phyloP scores from a whole-genome alignment of 2,888 invertebrate genomes.

The Rosalia funebris region DNA sequence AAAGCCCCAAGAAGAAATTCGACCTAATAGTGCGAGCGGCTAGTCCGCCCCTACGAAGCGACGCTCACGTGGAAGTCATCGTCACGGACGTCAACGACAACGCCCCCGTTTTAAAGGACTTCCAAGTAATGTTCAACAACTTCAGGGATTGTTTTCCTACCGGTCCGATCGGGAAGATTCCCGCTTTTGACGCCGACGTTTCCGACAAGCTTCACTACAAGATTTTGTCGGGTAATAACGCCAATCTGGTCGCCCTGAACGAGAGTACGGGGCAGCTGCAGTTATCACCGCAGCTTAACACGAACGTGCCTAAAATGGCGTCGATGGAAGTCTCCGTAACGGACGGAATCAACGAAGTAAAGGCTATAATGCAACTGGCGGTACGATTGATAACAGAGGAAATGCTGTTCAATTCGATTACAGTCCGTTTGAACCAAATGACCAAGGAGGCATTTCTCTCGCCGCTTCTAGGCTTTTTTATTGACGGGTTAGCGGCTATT shows the following conservation, averaged over 20 bases:
- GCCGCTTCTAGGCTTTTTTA: conserved; percentile 85
- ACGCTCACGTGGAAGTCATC: conserved; percentile 86
- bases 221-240: conserved; percentile 92
- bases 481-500: conserved; percentile 91
- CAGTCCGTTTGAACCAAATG: conserved; percentile 92
- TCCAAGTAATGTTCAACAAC: conserved; percentile 92
- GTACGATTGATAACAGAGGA: conserved; percentile 93
- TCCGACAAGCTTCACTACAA: conserved; percentile 85
- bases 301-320: conserved; percentile 93
- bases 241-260: conserved; percentile 86
- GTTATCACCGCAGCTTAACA: conserved; percentile 91
- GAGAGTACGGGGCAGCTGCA: conserved; percentile 85
- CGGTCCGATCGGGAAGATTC: conserved; percentile 90
- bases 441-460: conserved; percentile 92
- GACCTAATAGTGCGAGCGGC: conserved; percentile 90
- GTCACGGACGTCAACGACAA: conserved; percentile 97
- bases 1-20: conserved; percentile 90
- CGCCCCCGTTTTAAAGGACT: conserved; percentile 90
- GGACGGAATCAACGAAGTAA: conserved; percentile 93
- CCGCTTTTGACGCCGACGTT: conserved; percentile 95
- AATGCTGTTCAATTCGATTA: conserved; percentile 94
- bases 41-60: conserved; percentile 88
- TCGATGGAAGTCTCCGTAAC: conserved; percentile 94
- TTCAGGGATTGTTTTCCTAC: conserved; percentile 93
- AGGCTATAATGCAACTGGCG: conserved; percentile 90